Conservation (phyloP, 2,113 vertebrate species). For the Vombatus ursinus region DNA sequence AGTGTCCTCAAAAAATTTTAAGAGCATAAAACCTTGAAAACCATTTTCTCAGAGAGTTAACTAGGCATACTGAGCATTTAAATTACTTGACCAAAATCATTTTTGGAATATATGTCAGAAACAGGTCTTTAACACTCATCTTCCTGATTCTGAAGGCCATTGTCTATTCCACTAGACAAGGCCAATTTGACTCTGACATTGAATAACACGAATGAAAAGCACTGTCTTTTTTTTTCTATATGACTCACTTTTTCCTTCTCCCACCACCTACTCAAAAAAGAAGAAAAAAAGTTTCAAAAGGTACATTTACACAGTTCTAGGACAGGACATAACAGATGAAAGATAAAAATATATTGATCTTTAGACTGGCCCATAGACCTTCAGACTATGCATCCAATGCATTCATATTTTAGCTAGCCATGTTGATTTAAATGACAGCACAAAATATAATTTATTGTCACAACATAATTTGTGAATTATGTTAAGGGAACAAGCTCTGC, state of each 20-base stretch:
- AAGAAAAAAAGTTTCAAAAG: neutral
- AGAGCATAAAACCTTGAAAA: neutral
- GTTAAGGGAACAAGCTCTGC: neutral
- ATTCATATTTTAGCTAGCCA: neutral
- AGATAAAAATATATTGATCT: neutral
- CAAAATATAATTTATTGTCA: neutral
- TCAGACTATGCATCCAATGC: neutral
- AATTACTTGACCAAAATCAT: too few species aligned
- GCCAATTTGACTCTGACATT: too few species aligned
- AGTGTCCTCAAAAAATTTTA: neutral
- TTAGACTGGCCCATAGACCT: neutral
- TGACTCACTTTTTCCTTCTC: neutral
- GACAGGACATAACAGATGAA: neutral
- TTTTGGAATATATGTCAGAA: too few species aligned
- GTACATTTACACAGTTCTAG: neutral
- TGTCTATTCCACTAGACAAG: too few species aligned
- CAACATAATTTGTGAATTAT: neutral
- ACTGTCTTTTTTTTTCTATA: too few species aligned
- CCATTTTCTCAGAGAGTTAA: neutral
- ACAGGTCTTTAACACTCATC: too few species aligned
- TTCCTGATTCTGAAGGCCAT: too few species aligned
- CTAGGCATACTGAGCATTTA: too few species aligned
- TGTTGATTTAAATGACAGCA: neutral
- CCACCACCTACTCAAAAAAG: neutral
- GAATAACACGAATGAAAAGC: too few species aligned